These are phyloP conservation scores for Trissoscelio sp. DNA, from an alignment of 2,888 invertebrate species.

Conservation along the genomic window DNA sequence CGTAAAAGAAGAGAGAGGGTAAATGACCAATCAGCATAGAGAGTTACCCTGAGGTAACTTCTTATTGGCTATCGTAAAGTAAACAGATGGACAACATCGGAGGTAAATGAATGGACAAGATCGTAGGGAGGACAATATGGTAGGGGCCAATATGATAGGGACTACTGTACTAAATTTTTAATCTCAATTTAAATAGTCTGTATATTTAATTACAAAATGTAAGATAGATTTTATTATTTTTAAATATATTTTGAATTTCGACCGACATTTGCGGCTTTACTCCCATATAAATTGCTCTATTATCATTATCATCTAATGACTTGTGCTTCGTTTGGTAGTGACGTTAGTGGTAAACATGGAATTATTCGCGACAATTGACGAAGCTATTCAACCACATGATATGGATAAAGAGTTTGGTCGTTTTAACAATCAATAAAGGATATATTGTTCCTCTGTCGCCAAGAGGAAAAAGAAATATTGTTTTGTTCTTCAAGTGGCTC, in stretches of 20 bases:
- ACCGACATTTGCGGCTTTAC: neutral
- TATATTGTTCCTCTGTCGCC: slow-evolving; percentile 1
- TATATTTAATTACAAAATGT: too few relatives aligned
- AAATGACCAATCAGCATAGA: too few relatives aligned
- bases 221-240: neutral
- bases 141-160: too few relatives aligned
- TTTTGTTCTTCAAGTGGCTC: slow-evolving; percentile 17
- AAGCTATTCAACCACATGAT: slow-evolving; percentile 8
- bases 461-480: slow-evolving; percentile 9
- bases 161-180: too few relatives aligned
- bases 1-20: too few relatives aligned
- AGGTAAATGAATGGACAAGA: too few relatives aligned
- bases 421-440: slow-evolving; percentile 18
- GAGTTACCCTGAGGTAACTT: too few relatives aligned
- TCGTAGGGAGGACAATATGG: too few relatives aligned
- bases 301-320: slow-evolving; percentile 16
- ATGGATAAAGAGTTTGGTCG: slow-evolving; percentile 27
- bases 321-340: slow-evolving; percentile 22
- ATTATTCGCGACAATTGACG: slow-evolving; percentile 21
- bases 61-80: too few relatives aligned
- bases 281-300: neutral
- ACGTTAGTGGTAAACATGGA: slow-evolving; percentile 8
- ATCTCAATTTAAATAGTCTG: too few relatives aligned
- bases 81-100: too few relatives aligned
- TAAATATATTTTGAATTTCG: neutral